Conservation (phyloP, 2,888 invertebrate genomes). For the Xylota segnis region DNA sequence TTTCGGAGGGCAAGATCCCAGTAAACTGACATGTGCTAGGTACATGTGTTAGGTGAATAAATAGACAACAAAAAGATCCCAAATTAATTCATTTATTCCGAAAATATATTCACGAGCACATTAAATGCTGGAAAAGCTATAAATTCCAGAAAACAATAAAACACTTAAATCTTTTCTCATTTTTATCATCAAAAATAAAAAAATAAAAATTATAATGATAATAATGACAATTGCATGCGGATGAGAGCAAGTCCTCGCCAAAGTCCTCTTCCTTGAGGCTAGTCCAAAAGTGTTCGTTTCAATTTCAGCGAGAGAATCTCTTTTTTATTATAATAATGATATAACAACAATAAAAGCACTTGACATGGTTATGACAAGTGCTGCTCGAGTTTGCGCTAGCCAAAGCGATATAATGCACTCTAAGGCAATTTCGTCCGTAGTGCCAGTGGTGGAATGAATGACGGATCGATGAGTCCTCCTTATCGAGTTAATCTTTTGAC, state of each 20-base stretch:
- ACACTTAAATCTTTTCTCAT: constrained; percentile 1
- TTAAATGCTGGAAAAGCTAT: not conserved
- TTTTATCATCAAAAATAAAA: constrained; percentile 10
- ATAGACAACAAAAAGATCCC: no score
- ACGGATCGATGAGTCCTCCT: constrained; percentile 67
- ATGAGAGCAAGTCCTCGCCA: constrained; percentile 53
- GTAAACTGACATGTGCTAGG: no score
- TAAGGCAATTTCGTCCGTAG: constrained; percentile 52
- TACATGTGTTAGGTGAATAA: no score
- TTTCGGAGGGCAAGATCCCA: no score
- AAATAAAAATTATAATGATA: constrained; percentile 42
- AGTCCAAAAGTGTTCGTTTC: constrained; percentile 63
- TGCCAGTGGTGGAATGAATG: constrained; percentile 39
- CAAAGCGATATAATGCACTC: constrained; percentile 72
- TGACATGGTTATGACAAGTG: constrained; percentile 75
- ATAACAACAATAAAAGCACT: constrained; percentile 73
- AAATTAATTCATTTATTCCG: no score
- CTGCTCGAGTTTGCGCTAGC: constrained; percentile 68
- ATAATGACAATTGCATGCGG: constrained; percentile 28
- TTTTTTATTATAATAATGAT: constrained; percentile 62
- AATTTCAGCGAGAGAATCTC: constrained; percentile 64
- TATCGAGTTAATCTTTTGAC: constrained; percentile 71
- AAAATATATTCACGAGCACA: not conserved
- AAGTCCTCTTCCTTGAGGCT: constrained; percentile 63
- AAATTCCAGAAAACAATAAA: not conserved